Conservation (phyloP, 1,140 invertebrate genomes). For the Mya arenaria region DNA sequence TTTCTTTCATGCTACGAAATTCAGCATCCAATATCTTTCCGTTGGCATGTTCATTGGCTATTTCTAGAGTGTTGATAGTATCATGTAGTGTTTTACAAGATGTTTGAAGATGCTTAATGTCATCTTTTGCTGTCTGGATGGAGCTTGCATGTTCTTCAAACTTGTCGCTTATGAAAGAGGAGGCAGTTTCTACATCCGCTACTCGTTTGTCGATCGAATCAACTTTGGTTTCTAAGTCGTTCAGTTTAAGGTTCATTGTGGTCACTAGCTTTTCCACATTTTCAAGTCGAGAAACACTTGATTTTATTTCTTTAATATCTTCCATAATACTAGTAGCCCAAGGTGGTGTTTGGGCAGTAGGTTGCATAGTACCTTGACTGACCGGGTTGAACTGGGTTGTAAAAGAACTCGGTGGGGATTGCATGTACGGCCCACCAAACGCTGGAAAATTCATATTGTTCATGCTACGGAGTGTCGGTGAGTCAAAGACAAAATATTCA, state of each 20-base stretch:
- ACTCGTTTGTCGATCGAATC: neutral
- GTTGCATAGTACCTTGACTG: too few relatives aligned
- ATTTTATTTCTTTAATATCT: constrained; percentile 15
- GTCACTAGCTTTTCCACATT: constrained; percentile 22
- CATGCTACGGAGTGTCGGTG: too few relatives aligned
- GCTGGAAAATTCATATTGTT: too few relatives aligned
- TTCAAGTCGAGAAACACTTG: neutral
- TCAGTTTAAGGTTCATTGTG: neutral
- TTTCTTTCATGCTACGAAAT: neutral
- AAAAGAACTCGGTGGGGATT: too few relatives aligned
- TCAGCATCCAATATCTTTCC: neutral
- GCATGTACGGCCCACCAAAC: too few relatives aligned
- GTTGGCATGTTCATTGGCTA: too few relatives aligned
- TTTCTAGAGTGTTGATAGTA: neutral
- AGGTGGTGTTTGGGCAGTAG: too few relatives aligned
- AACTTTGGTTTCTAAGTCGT: constrained; percentile 2
- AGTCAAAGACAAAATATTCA: too few relatives aligned
- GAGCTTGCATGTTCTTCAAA: neutral
- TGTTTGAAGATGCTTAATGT: neutral
- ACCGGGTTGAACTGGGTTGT: too few relatives aligned
- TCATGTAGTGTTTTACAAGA: neutral
- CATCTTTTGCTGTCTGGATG: neutral
- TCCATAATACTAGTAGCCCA: neutral
- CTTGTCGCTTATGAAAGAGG: neutral
- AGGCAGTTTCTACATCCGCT: neutral